Evolutionary conservation across 2,113 vertebrate species (phyloP), one percentile per base, ranked within the genome.

Genomic region (Clarias magur): DNA sequence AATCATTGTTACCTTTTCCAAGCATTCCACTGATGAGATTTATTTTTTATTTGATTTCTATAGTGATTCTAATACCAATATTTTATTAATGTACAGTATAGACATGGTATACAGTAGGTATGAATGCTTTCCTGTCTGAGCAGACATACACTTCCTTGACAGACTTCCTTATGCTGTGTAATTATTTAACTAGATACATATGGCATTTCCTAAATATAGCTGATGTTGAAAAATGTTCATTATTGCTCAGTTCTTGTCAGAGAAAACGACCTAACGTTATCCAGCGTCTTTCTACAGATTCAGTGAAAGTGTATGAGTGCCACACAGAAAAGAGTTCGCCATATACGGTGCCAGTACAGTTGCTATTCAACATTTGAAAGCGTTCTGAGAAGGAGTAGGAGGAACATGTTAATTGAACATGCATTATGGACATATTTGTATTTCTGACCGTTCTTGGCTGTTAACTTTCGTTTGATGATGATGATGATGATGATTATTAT

Each of bases 121-220:
- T 56, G 17, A 7, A 27, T n/a, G 53, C 10, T 70, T 79, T 42
- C 70, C 16, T 11, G 6, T 12, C 59, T 38, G 19, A 59, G 67
- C 30, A 53, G 7, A 56, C 30, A 17, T 11, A 38, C n/a, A 65
- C 38, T 65, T 82, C 23, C 5, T 82, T 68, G 17, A 54, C 25
- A 34, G 81, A 67, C n/a, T 56, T 79, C 4, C 60, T 67, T 68
- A 27, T 83, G 42, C 21, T 10, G 16, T 59, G 80, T 67, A 79
- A 85, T 79, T 73, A 79, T 54, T 76, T 48, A 67, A 38, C 42
- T 23, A 19, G 70, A 63, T 53, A 60, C 62, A 78, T 76, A 85
- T 76, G 2, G 42, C 23, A 42, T 38, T 76, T 75, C 13, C 34
- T 62, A 84, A 48, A 59, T 25, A 84, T 6, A 2, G 27, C 38